Evolutionary conservation across 2,113 vertebrate genomes (phyloP), one percentile per base, ranked within the genome.

Genomic region (Tenebrosternarchus preto): DNA sequence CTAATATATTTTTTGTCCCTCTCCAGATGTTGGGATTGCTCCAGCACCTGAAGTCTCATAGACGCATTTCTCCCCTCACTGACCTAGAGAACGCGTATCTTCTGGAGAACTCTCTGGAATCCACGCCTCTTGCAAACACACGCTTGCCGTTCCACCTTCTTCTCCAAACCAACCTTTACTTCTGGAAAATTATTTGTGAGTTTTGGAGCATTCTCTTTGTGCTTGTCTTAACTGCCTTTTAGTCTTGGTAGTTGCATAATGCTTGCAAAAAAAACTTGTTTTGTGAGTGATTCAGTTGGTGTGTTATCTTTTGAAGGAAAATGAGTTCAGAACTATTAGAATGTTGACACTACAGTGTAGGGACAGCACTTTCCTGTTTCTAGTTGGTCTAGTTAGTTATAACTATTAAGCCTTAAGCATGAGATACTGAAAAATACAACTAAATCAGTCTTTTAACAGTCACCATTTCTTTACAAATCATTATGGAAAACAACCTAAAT

Each of bases 131-230:
- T 76, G 94, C 95, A 73, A 90, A 92, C 69, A 93, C 80, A 63
- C 92, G 97, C 57, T 91, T 99, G 79, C 98, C 98, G 66, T 99
- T 99, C 83, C 98, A 99, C 78, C 89, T 98, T 9, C 93, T 98
- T 67, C 94, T 97, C 80, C 94, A 95, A 89, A 94, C 93, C n/a
- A 82, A 92, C 20, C 90, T 93, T 1, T 95, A 90, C 86, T 96
- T 95, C 90, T 99, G 96, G 97, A 96, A 93, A 78, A 95, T 99
- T 78, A 91, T 99, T 59, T 93, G 98, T 98, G 87, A 70, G 95
- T 95, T 67, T 8, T 4, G 7, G 15, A 33, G 59, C 2, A 16
- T 60, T 24, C 20, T 12, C 17, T 33, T 29, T 64, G 15, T 25
- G 24, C 25, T 16, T 19, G 3, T 33, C 9, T 29, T 29, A 31